phyloP scores from a whole-genome alignment of 2,888 invertebrate species.

The Hedychridium roseum region DNA sequence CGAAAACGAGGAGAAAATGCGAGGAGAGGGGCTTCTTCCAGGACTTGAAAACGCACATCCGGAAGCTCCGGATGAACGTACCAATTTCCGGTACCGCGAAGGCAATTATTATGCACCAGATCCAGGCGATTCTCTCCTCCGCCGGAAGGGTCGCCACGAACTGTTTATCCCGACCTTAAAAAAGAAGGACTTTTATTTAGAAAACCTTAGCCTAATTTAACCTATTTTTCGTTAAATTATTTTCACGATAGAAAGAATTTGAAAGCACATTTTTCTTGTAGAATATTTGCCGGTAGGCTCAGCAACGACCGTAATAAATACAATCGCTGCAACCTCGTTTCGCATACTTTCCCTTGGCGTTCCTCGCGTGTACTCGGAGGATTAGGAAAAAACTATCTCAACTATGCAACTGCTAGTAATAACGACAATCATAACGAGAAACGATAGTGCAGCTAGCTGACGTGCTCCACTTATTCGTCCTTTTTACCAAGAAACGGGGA shows the following conservation, averaged over 20 bases:
- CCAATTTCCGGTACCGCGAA: slow-evolving; percentile 91
- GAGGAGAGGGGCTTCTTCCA: slow-evolving; percentile 76
- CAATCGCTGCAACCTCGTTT: slow-evolving; percentile 27
- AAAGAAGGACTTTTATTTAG: slow-evolving; percentile 7
- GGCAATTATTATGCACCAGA: slow-evolving; percentile 89
- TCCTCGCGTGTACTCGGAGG: neutral
- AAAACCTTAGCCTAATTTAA: too few relatives aligned
- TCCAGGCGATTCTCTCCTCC: slow-evolving; percentile 89
- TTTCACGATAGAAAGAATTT: too few relatives aligned
- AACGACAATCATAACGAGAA: neutral
- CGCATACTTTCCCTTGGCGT: slow-evolving; percentile 26
- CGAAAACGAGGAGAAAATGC: slow-evolving; percentile 75
- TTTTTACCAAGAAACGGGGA: too few relatives aligned
- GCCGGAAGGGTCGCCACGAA: slow-evolving; percentile 83
- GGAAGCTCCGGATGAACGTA: slow-evolving; percentile 80
- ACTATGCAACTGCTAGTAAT: neutral
- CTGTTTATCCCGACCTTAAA: slow-evolving; percentile 84
- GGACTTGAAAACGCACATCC: slow-evolving; percentile 92
- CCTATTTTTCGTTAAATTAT: too few relatives aligned
- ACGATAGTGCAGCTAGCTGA: too few relatives aligned
- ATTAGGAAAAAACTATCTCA: neutral
- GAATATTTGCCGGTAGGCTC: too few relatives aligned
- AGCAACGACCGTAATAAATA: too few relatives aligned
- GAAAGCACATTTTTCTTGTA: too few relatives aligned
- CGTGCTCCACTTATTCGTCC: too few relatives aligned